Evolutionary conservation across 2,797 vertebrate species (phyloP), one percentile per base, ranked within the genome.

Genomic region (Rachycentron canadum): DNA sequence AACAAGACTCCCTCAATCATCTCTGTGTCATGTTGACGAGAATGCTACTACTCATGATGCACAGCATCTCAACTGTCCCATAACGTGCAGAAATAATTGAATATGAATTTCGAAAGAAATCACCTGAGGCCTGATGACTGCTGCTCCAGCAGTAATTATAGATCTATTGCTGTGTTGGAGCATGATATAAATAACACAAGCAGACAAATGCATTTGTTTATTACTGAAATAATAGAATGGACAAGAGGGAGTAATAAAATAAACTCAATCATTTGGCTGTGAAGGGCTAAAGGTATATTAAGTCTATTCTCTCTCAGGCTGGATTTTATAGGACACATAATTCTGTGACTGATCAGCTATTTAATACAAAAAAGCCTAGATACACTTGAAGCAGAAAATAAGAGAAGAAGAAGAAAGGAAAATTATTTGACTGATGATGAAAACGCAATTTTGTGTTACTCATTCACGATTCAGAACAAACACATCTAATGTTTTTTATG

Each of bases 291-390:
- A 55, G 66, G 11, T 66, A 57, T 23, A 38, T 23, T 40, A 16
- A 13, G 14, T 53, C 1, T 23, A 11, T 47, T 55, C 13, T 45
- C 36, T 47, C 45, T 59, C 47, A 61, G 8, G 41, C 23, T 70
- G 17, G 23, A 73, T 55, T 36, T 69, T n/a, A 56, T 28, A 47
- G 17, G 41, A 55, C 17, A 41, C 52, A 71, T 70, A 67, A 38
- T 50, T 32, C 43, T 4, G 0, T 10, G 11, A n/a, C 26, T 26
- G 4, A 56, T 55, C 23, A 55, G 30, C 41, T 65, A 30, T 64
- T 63, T 23, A n/a, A 38, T 13, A 69, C 45, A 55, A 23, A 30
- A 43, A 19, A 62, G 26, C 53, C 16, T 38, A 55, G 38, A 69
- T 38, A 28, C 40, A 59, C 43, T 41, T 43, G 10, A 11, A 61